Percentiles rank a stretch among this genome's conserved stretches.
Conservation (phyloP, 2,888 invertebrate species). For the Acleris emargana region DNA sequence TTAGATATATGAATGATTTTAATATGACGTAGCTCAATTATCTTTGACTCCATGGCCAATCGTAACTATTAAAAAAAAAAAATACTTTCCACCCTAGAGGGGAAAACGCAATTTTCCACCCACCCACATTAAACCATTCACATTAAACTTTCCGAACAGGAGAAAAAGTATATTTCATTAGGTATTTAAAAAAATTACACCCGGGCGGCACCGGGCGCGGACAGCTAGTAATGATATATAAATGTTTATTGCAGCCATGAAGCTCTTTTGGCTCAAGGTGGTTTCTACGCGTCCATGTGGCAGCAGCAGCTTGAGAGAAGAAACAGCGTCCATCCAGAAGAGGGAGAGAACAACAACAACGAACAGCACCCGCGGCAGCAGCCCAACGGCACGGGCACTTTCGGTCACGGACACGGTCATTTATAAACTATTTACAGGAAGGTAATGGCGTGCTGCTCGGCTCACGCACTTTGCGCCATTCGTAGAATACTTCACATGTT, state of each 20-base stretch:
- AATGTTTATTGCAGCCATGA: slow-evolving; percentile 85
- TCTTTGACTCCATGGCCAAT: too few species aligned
- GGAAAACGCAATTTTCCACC: too few species aligned
- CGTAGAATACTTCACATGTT: slow-evolving; percentile 2
- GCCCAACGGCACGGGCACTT: slow-evolving; percentile 47
- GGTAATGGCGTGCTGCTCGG: slow-evolving; percentile 7
- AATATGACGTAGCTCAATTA: too few species aligned
- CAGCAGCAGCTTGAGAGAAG: slow-evolving; percentile 90
- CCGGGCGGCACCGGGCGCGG: too few species aligned
- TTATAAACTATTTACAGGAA: slow-evolving; percentile 22
- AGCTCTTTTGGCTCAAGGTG: slow-evolving; percentile 86
- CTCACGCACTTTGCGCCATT: slow-evolving; percentile 12
- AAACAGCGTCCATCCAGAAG: slow-evolving; percentile 53
- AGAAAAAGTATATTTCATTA: too few species aligned
- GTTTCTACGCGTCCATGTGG: slow-evolving; percentile 97
- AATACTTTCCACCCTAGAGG: too few species aligned
- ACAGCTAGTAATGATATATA: neutral
- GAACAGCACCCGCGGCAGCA: slow-evolving; percentile 39
- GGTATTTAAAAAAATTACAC: too few species aligned
- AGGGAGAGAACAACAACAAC: slow-evolving; percentile 48
- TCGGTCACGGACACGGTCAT: slow-evolving; percentile 54
- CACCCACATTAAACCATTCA: too few species aligned
- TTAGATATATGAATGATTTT: too few species aligned
- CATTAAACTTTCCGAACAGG: too few species aligned
- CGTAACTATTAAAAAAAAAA: too few species aligned